A percentile compares a stretch with the other conserved stretches of the same genome.
These are phyloP conservation scores for Carcharodon carcharias DNA, from an alignment of 2,797 vertebrate genomes.

Conservation along the genomic window DNA sequence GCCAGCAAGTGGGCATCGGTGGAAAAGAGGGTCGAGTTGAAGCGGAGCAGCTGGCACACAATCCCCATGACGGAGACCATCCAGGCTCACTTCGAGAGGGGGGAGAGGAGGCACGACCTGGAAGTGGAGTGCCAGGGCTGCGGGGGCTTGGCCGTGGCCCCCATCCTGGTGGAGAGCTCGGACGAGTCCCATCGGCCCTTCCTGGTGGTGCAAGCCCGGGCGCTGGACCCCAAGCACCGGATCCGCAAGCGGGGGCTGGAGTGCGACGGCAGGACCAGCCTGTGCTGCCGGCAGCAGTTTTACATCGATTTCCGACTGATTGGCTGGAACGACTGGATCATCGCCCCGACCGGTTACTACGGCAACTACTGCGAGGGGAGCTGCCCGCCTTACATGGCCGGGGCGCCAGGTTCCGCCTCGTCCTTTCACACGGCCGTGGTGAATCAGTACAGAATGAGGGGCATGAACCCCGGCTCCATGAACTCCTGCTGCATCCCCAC, in stretches of 20 bases:
- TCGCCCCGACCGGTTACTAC: conserved; percentile 91
- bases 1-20: conserved; percentile 71
- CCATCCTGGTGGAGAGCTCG: conserved; percentile 74
- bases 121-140: conserved; percentile 88
- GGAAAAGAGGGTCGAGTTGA: conserved; percentile 90
- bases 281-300: conserved; percentile 97
- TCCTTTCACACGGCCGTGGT: conserved; percentile 97
- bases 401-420: conserved; percentile 86
- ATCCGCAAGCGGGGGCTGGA: conserved; percentile 94
- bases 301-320: conserved; percentile 98
- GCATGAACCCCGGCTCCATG: conserved; percentile 86
- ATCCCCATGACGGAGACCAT: conserved; percentile 86
- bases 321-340: conserved; percentile 99
- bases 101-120: conserved; percentile 81
- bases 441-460: conserved; percentile 97
- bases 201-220: conserved; percentile 82
- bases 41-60: conserved; percentile 94
- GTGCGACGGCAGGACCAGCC: conserved; percentile 83
- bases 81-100: conserved; percentile 74
- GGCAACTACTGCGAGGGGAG: conserved; percentile 98
- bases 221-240: conserved; percentile 82
- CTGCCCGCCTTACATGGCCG: conserved; percentile 94
- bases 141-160: conserved; percentile 69
- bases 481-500: conserved; percentile 99
- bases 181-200: conserved; percentile 92